A percentile compares a stretch with the other conserved stretches of the same genome.
Conservation (phyloP, 2,888 invertebrate species). For the Clistopyga incitator region DNA sequence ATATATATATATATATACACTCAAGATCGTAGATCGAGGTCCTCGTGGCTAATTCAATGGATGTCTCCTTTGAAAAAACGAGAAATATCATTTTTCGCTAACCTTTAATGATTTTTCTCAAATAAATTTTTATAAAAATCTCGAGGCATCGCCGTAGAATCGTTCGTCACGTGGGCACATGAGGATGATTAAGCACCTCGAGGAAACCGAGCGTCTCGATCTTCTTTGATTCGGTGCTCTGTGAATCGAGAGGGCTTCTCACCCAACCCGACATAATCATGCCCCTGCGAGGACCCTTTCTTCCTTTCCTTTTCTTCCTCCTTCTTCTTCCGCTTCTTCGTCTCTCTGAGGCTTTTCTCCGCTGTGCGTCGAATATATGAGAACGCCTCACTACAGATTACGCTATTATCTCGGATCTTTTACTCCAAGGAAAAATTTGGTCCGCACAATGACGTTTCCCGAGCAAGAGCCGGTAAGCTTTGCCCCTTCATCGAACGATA, state of each 20-base stretch:
- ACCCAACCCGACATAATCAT: slow-evolving; percentile 22
- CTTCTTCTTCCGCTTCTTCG: slow-evolving; percentile 15
- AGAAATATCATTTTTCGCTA: slow-evolving; percentile 3
- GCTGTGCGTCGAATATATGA: neutral
- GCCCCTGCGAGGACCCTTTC: neutral
- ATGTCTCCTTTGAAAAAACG: neutral
- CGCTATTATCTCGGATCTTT: slow-evolving; percentile 3
- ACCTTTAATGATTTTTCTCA: neutral
- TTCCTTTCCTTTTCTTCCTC: no score
- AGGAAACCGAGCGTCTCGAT: neutral
- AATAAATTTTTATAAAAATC: neutral
- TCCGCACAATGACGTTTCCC: neutral
- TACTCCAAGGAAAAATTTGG: neutral
- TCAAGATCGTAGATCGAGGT: neutral
- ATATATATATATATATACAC: neutral
- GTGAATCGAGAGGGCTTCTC: slow-evolving; percentile 38
- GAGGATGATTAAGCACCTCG: slow-evolving; percentile 26
- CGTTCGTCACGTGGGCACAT: slow-evolving; percentile 16
- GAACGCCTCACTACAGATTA: neutral
- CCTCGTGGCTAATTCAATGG: slow-evolving; percentile 1
- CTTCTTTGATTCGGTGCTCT: neutral
- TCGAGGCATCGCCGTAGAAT: neutral
- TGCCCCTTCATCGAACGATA: neutral
- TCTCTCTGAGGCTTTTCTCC: slow-evolving; percentile 1
- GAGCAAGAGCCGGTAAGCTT: neutral